Evolutionary conservation across 2,797 vertebrate genomes (phyloP), one percentile per base, ranked within the genome.

Genomic region (Alauda arvensis): DNA sequence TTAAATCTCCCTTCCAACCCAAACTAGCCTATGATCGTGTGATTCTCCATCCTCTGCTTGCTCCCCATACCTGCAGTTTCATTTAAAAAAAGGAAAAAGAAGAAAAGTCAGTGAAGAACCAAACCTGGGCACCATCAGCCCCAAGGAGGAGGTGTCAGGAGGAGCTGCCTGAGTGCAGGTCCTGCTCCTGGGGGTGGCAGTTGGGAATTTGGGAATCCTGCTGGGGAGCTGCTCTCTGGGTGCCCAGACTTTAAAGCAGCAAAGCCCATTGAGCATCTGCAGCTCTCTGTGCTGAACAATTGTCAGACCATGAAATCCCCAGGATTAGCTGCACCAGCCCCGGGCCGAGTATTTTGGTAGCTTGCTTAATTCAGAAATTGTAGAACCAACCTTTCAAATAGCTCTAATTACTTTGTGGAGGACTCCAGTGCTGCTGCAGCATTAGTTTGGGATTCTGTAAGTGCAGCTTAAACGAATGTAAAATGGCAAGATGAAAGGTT

Each of bases 401-500:
- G 71, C 89, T 92, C 33, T 94, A 92, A 94, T 94, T 94, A 92
- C 92, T 84, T 92, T 40, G 85, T 69, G 74, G 77, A 88, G 81
- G 85, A 89, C 84, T 91, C 87, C 71, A 74, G 84, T 61, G 45
- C 84, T 70, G 72, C 84, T 76, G 25, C 79, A 69, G 13, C 76
- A 55, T 92, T 84, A 40, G 76, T 89, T 92, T 84, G 80, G 70
- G 51, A 88, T 92, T 89, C 91, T 94, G 72, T 95, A 95, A 92
- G 84, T 86, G 72, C 51, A 89, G 66, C 89, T 79, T 89, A 94
- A 95, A 67, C 40, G 62, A 83, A 87, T 94, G 89, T 94, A 94
- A 94, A 94, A 85, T 92, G 89, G 86, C 71, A 82, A 92, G 95
- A 95, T 95, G 92, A 95, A 96, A 95, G 89, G 88, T 68, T 92